Evolutionary conservation across 2,113 vertebrate genomes (phyloP).

Genomic region (Arizona elegans): DNA sequence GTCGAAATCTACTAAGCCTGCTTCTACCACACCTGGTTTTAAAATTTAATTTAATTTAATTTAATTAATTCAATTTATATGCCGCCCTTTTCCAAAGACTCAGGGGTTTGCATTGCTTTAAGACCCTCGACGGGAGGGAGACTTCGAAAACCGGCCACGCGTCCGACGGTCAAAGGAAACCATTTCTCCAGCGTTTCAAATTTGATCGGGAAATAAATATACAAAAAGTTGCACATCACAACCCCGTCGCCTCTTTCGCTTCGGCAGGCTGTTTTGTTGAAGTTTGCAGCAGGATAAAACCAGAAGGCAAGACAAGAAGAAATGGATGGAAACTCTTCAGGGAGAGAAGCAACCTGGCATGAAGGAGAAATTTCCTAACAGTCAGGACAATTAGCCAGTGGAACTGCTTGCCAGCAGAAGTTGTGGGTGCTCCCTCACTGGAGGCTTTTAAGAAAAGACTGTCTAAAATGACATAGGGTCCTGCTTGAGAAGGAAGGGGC

Average conservation of each 20-base stretch:
- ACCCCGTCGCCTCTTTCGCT: constrained; percentile 28
- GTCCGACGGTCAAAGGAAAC: constrained; percentile 3
- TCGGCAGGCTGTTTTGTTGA: not conserved
- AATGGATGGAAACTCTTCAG: too few species aligned
- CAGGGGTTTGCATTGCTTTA: not conserved
- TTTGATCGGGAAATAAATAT: not conserved
- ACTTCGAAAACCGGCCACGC: not conserved
- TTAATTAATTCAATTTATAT: too few species aligned
- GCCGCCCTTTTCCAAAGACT: too few species aligned
- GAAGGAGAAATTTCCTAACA: too few species aligned
- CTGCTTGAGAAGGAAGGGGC: not conserved
- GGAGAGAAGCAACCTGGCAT: too few species aligned
- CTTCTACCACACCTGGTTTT: not conserved
- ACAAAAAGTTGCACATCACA: not conserved
- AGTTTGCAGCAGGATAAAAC: constrained; percentile 41
- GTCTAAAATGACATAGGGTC: too few species aligned
- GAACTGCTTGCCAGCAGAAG: too few species aligned
- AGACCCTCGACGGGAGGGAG: not conserved
- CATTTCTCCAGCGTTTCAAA: not conserved
- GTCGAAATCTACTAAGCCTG: not conserved
- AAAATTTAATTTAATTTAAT: too few species aligned
- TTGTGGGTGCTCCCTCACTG: too few species aligned
- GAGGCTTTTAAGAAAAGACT: too few species aligned
- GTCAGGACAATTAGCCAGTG: too few species aligned
- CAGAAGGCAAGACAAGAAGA: too few species aligned